phyloP scores from a whole-genome alignment of 2,888 invertebrate species.

The Platycheirus albimanus region DNA sequence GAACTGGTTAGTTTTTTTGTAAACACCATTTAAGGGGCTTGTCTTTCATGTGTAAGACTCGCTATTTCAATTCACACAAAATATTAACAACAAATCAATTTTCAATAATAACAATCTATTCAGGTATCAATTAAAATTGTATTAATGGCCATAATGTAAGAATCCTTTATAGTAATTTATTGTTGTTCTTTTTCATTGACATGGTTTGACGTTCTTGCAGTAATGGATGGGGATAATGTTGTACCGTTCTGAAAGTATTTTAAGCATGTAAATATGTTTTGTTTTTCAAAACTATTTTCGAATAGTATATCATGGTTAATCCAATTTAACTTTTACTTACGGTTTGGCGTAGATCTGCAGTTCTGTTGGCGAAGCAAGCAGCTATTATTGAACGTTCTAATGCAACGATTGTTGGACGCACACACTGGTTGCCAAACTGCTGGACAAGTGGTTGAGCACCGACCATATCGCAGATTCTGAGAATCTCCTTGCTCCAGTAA shows the following conservation, averaged over 20 bases:
- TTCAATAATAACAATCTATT: too few relatives aligned
- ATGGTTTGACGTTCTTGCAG: neutral
- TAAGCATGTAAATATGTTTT: neutral
- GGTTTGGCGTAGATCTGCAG: neutral
- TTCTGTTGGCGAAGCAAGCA: neutral
- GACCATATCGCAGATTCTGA: neutral
- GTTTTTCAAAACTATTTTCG: too few relatives aligned
- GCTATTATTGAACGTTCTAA: constrained; percentile 3
- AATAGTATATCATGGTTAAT: neutral
- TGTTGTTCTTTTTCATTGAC: neutral
- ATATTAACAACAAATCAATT: too few relatives aligned
- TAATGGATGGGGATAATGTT: neutral
- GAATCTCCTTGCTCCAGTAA: neutral
- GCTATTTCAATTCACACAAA: too few relatives aligned
- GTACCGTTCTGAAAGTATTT: neutral
- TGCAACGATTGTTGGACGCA: constrained; percentile 18
- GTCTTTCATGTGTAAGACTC: neutral
- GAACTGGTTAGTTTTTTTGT: too few relatives aligned
- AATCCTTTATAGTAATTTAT: neutral
- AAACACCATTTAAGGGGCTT: neutral
- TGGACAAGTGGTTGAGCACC: constrained; percentile 10
- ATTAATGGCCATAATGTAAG: neutral
- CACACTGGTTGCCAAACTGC: constrained; percentile 24
- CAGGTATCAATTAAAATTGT: neutral
- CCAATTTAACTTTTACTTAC: neutral